phyloP scores from a whole-genome alignment of 2,888 invertebrate genomes.

The Torymus tubicola region DNA sequence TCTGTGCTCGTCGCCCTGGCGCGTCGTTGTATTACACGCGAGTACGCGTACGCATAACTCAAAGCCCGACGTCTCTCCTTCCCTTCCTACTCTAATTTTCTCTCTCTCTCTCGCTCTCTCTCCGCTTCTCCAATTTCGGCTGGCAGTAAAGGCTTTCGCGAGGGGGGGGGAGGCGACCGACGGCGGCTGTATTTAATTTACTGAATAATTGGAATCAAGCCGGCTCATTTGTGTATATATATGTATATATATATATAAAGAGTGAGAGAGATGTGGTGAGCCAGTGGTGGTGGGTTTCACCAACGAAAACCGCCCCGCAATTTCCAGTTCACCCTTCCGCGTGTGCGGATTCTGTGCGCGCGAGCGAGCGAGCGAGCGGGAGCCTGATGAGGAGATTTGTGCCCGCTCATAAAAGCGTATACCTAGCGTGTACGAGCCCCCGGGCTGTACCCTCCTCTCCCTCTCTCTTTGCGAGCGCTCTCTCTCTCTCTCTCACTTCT shows the following conservation, averaged over 20 bases:
- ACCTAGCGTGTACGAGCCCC: constrained; percentile 33
- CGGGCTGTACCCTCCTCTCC: constrained; percentile 5
- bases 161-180: constrained; percentile 65
- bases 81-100: constrained; percentile 56
- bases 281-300: constrained; percentile 32
- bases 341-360: constrained; percentile 65
- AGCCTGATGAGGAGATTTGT: constrained; percentile 76
- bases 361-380: constrained; percentile 70
- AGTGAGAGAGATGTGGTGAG: background rate
- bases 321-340: constrained; percentile 61
- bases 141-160: background rate
- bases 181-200: constrained; percentile 74
- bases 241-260: background rate
- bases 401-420: constrained; percentile 73
- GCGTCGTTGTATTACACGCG: too few relatives aligned
- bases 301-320: constrained; percentile 64
- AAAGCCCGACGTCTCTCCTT: constrained; percentile 26
- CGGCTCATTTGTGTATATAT: constrained; percentile 70
- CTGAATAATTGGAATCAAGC: constrained; percentile 77
- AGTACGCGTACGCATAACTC: constrained; percentile 45
- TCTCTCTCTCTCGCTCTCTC: background rate
- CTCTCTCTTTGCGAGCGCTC: too few relatives aligned
- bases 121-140: constrained; percentile 6
- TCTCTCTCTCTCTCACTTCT: constrained; percentile 3
- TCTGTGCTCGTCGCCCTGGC: background rate